Base-by-base conservation (phyloP, 2,113 vertebrate genomes). In the Kryptolebias marmoratus region DNA sequence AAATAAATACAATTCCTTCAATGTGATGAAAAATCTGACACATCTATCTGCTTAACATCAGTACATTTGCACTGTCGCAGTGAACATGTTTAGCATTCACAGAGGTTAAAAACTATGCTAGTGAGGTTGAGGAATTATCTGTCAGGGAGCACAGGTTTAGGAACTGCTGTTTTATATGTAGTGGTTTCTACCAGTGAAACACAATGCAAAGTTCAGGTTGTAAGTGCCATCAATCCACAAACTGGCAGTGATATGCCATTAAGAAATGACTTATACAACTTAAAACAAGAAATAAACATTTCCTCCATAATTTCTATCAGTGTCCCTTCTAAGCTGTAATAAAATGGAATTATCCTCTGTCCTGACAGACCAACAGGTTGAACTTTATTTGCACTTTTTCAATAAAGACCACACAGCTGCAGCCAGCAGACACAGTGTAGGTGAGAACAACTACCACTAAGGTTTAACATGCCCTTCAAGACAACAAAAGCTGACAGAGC, bases 381-480 rank as follows among this genome's bases (percentile, higher is more conserved):
- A 0, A 42, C 52, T 53, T 31, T 56, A 50, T 36, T 47, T 68
- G 73, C 65, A 49, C 31, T 59, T 74, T 55, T 36, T 14, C 45
- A 63, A 50, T 18, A 42, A 55, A 44, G 58, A 76, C 31, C 52
- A 12, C 31, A 44, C 27, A 52, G 52, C 66, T 63, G 59, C 50
- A 69, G 65, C 52, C 65, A 58, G 54, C 6, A 58, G 55, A 70
- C 73, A 77, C 58, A 55, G 47, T 77, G 68, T 64, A 72, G 78
- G 83, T 86, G 79, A 84, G 70, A 87, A 80, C 69, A 72, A 73
- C 64, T 16, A 63, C 11, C 72, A 50, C 64, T 53, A 45, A 55
- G 80, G 82, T 80, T 88, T 82, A 66, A 89, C 70, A 61, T 77
- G 82, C 73, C 83, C 87, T 87, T 85, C 75, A 80, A 68, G 36